Evolutionary conservation across 2,113 vertebrate species (phyloP).

Genomic region (Patagioenas fasciata): DNA sequence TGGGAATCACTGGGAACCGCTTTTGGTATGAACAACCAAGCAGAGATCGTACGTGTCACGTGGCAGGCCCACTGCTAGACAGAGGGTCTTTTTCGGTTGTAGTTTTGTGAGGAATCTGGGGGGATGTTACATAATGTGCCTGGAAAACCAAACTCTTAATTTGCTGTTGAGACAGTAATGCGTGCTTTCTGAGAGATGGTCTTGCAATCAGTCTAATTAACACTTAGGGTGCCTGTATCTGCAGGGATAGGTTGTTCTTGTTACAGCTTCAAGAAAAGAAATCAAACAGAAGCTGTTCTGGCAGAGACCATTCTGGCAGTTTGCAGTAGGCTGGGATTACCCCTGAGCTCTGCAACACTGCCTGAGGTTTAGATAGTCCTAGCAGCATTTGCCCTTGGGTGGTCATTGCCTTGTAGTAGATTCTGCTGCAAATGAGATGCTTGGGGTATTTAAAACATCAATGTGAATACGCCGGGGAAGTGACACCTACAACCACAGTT

Average conservation of each 20-base stretch:
- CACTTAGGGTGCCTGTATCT: fast-evolving
- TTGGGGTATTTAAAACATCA: background rate
- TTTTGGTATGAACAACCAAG: background rate
- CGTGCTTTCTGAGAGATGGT: background rate
- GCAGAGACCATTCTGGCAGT: background rate
- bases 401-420: background rate
- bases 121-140: background rate
- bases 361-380: background rate
- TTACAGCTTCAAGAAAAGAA: background rate
- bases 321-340: background rate
- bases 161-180: background rate
- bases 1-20: background rate
- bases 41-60: background rate
- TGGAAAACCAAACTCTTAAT: background rate
- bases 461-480: background rate
- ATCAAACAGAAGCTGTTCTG: background rate
- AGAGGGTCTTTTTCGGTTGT: background rate
- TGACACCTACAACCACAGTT: background rate
- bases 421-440: background rate
- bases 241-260: background rate
- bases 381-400: background rate
- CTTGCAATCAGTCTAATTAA: background rate
- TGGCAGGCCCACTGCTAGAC: background rate
- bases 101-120: background rate
- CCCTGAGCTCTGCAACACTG: background rate